phyloP scores from a whole-genome alignment of 2,113 vertebrate genomes.

The Nothobranchius kuhntae region DNA sequence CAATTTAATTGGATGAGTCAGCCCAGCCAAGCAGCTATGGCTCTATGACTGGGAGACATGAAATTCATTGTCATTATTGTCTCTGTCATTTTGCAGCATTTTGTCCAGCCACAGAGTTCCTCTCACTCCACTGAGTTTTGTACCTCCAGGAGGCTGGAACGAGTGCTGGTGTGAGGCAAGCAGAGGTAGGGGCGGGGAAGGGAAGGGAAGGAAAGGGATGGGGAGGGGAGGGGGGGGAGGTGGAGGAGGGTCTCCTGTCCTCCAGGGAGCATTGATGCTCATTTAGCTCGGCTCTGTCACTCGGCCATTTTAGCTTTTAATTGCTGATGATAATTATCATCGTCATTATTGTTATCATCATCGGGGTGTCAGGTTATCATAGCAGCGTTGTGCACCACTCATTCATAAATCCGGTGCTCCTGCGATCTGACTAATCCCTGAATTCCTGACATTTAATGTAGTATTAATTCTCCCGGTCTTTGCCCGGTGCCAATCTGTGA shows the following conservation, averaged over 20 bases:
- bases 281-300: slow-evolving; percentile 89
- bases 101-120: slow-evolving; percentile 92
- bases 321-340: slow-evolving; percentile 75
- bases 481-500: slow-evolving; percentile 65
- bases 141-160: slow-evolving; percentile 88
- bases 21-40: slow-evolving; percentile 93
- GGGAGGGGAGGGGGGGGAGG: slow-evolving; percentile 46
- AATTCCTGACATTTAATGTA: slow-evolving; percentile 74
- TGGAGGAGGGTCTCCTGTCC: slow-evolving; percentile 68
- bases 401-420: slow-evolving; percentile 69
- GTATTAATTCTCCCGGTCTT: slow-evolving; percentile 69
- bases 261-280: slow-evolving; percentile 90
- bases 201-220: background rate
- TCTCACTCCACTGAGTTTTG: slow-evolving; percentile 94
- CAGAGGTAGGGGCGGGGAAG: slow-evolving; percentile 79
- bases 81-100: slow-evolving; percentile 98
- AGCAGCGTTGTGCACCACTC: slow-evolving; percentile 36
- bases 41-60: slow-evolving; percentile 96
- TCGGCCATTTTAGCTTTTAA: slow-evolving; percentile 71
- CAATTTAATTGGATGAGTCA: slow-evolving; percentile 97
- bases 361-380: slow-evolving; percentile 65
- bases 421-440: slow-evolving; percentile 63
- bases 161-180: slow-evolving; percentile 79
- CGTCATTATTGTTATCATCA: slow-evolving; percentile 74
- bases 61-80: slow-evolving; percentile 99